Evolutionary conservation across 1,140 invertebrate genomes (phyloP), one percentile per base, ranked within the genome.

Genomic region (Pogonomyrmex californicus): DNA sequence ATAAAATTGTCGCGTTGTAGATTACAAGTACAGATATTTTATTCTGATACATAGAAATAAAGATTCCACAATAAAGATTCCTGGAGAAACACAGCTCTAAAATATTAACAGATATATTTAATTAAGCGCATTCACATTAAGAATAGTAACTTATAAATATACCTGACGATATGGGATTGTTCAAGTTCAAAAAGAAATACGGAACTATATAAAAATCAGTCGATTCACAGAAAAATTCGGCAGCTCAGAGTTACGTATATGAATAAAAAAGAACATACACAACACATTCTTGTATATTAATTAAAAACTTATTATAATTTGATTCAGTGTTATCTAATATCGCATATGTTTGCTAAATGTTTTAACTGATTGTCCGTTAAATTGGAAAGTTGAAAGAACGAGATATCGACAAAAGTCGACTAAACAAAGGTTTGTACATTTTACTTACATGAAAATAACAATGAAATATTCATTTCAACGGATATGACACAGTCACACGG

Each of bases 81-180:
- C 47, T 63, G 6, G 14, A 47, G 54, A 49, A 56, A 56, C 7
- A 81, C 44, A 68, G 7, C 33, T 68, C 58, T 54, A 79, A 62
- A 49, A 81, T 41, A 66, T 51, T 79, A 4, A 68, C n/a, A 81
- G 36, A 70, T 54, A 51, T 54, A 12, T 54, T 56, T 56, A 54
- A 68, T 7, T 54, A 33, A 54, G n/a, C 38, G 14, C 63, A 79
- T 36, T n/a, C n/a, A 54, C 47, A 38, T 54, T 23, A 47, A 62
- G 33, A 77, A 47, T 58, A 73, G 33, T 54, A 66, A 79, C 47
- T 41, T 81, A 79, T 33, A 62, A 77, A 62, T 76, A 58, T 77
- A 47, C 65, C 54, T 79, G 77, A 36, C 47, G 30, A 51, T 70
- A 41, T 79, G 12, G 23, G 23, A 63, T 36, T 23, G n/a, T 76